Evolutionary conservation across 2,888 invertebrate genomes (phyloP), one percentile per base, ranked within the genome.

Genomic region (Formica aserva): DNA sequence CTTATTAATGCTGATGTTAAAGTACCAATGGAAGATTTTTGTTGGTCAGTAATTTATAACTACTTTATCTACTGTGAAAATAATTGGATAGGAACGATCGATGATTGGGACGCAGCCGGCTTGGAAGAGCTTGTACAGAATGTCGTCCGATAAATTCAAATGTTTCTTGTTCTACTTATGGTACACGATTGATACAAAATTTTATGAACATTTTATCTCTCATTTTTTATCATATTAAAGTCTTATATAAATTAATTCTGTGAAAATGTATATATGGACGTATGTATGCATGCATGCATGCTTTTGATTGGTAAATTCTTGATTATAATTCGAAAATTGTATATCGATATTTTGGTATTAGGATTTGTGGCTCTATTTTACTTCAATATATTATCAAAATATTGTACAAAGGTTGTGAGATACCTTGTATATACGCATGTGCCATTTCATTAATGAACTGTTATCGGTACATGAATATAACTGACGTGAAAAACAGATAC

Each of bases 21-120:
- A 18, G 3, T 22, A 55, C 0, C 35, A 41, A 41, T 41, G 0
- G n/a, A 11, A 38, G 65, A 65, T 48, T 74, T 15, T 75, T 26
- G 2, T 35, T 76, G 55, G 22, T 77, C 29, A 55, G 9, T 67
- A 67, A 77, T 3, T 18, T 8, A 38, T 4, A 38, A n/a, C 77
- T 77, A 41, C 57, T 3, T 77, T 77, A 77, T 55, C 77, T 3
- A 1, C 41, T 41, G 77, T 29, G 29, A 77, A 18, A 76, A 76
- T 22, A 65, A 76, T 32, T 2, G 5, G 18, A 55, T 32, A n/a
- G 2, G 11, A 35, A 52, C 15, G 29, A 67, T 67, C 67, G 55
- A 77, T 77, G 63, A 55, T 55, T 1, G 3, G 29, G 3, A 67
- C 66, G n/a, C 32, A 41, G 67, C 3, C 67, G 67, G 67, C 15